Evolutionary conservation across 64 coral and sea anemone species (phyloP).

Genomic region (Porites lutea): DNA sequence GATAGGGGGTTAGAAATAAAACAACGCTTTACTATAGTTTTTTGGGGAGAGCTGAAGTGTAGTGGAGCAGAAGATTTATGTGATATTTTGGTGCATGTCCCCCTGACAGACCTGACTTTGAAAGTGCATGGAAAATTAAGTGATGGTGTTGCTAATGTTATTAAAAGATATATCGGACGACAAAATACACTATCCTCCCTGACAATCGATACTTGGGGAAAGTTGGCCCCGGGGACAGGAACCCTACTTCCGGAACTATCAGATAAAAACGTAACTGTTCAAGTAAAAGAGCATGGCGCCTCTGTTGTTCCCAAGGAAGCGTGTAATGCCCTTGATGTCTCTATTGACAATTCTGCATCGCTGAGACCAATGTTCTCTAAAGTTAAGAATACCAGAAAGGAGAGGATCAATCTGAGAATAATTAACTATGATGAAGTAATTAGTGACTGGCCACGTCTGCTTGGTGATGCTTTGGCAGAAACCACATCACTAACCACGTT

Average conservation of each 20-base stretch:
- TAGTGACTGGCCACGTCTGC: neutral
- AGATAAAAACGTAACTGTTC: neutral
- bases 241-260: neutral
- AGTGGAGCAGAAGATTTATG: neutral
- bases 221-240: no score
- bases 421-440: no score
- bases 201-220: neutral
- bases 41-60: no score
- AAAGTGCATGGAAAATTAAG: neutral
- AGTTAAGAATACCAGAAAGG: neutral
- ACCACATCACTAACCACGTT: neutral
- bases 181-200: no score
- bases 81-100: no score
- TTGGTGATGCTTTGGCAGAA: neutral
- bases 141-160: neutral
- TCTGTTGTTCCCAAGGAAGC: no score
- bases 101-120: no score
- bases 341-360: neutral
- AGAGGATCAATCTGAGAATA: neutral
- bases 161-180: neutral
- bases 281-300: neutral
- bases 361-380: neutral
- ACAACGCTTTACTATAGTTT: no score
- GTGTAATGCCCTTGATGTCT: neutral
- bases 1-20: no score